Base-by-base conservation (phyloP, 2,888 invertebrate genomes). In the Mesoligia furuncula region DNA sequence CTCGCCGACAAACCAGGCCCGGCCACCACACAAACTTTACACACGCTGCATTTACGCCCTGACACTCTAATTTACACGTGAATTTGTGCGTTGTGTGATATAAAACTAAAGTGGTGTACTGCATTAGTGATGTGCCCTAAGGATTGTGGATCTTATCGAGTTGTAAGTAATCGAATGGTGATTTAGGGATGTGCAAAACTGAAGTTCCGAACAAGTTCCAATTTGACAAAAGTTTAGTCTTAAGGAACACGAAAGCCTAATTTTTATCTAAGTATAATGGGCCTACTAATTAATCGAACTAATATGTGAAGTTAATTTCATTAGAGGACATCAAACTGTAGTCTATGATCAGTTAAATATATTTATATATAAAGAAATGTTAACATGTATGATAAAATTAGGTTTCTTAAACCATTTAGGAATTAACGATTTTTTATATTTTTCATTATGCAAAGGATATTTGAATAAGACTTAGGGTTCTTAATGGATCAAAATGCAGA, bases 341-440 rank as follows among this genome's bases (percentile, higher is more conserved):
- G 93, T 91, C 92, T 90, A 91, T 85, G 90, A 90, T 91, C 92
- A 87, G 92, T 93, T 93, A 92, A 91, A 94, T 94, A 93, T 93
- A 93, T 93, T 93, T 93, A 94, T 93, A 94, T 95, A 95, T 94
- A 92, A 93, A 94, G 93, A 94, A 88, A 95, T 95, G 95, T 95
- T 96, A 96, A 96, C 93, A 91, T 94, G 95, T 95, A 93, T 95
- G 93, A 94, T 96, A 96, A 88, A 89, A 95, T 93, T 96, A 96
- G 95, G 95, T 96, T 96, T 96, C 95, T 94, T 95, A 95, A 92
- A 94, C 95, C 96, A 94, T 93, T 91, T 96, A 96, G 96, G 93
- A 93, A 93, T 95, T 95, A 95, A 92, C 92, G 92, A 94, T 94
- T 96, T 94, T 96, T 95, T 96, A 96, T 96, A 95, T 95, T 96